Evolutionary conservation across 23 tunicate species (phyloP).

Genomic region (Diplosoma virens): DNA sequence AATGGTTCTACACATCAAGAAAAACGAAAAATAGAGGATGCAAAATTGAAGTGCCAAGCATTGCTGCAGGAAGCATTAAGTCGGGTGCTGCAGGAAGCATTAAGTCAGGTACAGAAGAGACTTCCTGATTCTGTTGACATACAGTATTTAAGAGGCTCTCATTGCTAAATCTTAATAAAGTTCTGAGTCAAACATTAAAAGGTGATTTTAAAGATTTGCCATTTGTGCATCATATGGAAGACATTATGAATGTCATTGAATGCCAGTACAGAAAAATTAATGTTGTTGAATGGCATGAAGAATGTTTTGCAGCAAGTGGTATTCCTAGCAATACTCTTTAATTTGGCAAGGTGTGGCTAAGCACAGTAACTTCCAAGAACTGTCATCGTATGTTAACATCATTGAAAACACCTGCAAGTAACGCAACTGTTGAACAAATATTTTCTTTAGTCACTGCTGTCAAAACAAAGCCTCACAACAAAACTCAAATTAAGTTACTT

Average conservation of each 20-base stretch:
- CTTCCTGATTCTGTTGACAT: conserved; percentile 2
- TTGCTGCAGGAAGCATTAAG: no score
- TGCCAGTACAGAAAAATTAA: no score
- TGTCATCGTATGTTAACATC: neutral
- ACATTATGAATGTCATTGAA: neutral
- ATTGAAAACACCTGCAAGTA: conserved; percentile 7
- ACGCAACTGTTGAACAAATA: conserved; percentile 3
- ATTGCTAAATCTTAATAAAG: no score
- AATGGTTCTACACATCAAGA: neutral
- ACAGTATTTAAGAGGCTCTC: neutral
- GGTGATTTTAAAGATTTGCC: neutral
- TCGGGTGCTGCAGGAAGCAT: conserved; percentile 19
- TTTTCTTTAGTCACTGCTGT: conserved; percentile 9
- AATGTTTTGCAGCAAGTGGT: no score
- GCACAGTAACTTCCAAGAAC: neutral
- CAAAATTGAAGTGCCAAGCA: no score
- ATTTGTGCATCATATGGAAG: neutral
- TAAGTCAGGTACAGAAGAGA: conserved; percentile 6
- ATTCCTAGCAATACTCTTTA: neutral
- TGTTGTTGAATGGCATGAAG: neutral
- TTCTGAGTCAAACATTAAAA: no score
- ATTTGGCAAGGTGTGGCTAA: neutral
- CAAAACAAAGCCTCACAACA: conserved; percentile 17
- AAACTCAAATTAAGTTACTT: neutral
- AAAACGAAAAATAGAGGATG: neutral